These are phyloP conservation scores for Nasalis larvatus DNA, from an alignment of 2,113 vertebrate species.

Conservation along the genomic window DNA sequence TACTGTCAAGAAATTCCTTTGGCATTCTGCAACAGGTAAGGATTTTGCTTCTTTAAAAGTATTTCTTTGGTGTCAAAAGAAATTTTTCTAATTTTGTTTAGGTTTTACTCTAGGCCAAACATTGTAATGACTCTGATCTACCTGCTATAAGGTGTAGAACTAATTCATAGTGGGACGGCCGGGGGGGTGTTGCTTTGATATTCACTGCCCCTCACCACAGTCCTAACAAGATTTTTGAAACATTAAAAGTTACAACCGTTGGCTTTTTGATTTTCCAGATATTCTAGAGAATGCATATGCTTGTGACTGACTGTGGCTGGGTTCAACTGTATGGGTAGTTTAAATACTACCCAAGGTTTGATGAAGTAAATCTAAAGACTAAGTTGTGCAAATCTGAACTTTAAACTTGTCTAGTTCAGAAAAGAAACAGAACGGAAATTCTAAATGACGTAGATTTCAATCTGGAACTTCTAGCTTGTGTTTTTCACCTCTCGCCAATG, in stretches of 20 bases:
- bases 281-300: neutral
- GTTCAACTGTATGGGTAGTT: neutral
- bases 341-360: neutral
- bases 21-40: conserved; percentile 58
- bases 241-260: neutral
- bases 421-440: conserved; percentile 27
- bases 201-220: neutral
- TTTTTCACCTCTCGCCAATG: neutral
- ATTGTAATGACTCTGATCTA: neutral
- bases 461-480: neutral
- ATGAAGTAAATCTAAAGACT: neutral
- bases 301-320: neutral
- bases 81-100: neutral
- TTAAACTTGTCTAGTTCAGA: conserved; percentile 19
- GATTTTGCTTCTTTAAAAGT: conserved; percentile 3
- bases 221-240: neutral
- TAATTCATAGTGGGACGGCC: accelerated
- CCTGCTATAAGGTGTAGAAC: neutral
- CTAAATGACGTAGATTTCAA: neutral
- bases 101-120: neutral
- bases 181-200: neutral
- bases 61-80: neutral
- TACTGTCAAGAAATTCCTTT: conserved; percentile 39
- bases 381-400: neutral
- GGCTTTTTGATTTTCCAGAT: neutral